A percentile compares a stretch with the other conserved stretches of the same genome.
Conservation (phyloP, 2,113 vertebrate genomes). For the Antennarius striatus region DNA sequence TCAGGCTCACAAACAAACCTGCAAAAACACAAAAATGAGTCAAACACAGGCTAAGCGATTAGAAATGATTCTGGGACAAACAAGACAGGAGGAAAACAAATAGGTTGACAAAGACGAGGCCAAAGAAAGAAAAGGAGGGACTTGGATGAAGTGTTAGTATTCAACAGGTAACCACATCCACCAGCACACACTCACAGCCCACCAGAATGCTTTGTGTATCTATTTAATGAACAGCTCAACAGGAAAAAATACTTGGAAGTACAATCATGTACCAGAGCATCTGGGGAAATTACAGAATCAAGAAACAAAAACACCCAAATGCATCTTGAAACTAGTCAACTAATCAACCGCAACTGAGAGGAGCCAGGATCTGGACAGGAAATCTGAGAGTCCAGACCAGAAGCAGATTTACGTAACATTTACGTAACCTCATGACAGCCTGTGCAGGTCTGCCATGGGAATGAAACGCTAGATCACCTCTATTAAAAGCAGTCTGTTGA, state of each 20-base stretch:
- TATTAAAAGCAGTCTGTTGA: slow-evolving; percentile 23
- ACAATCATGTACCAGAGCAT: slow-evolving; percentile 43
- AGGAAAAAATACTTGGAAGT: slow-evolving; percentile 72
- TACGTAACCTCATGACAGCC: slow-evolving; percentile 45
- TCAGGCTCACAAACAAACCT: slow-evolving; percentile 34
- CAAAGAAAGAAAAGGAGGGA: slow-evolving; percentile 25
- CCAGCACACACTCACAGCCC: slow-evolving; percentile 6
- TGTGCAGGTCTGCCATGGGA: slow-evolving; percentile 12
- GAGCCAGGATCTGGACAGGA: slow-evolving; percentile 1
- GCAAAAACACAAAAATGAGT: slow-evolving; percentile 48
- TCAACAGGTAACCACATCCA: slow-evolving; percentile 29
- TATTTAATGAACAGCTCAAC: slow-evolving; percentile 13
- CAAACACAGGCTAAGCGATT: slow-evolving; percentile 31
- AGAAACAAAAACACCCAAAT: slow-evolving; percentile 41
- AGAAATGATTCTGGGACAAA: slow-evolving; percentile 25
- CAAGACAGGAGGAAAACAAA: slow-evolving; percentile 45
- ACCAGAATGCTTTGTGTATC: slow-evolving; percentile 29
- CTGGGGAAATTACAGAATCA: slow-evolving; percentile 33
- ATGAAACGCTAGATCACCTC: slow-evolving; percentile 14
- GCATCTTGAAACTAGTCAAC: slow-evolving; percentile 7
- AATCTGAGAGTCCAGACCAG: slow-evolving; percentile 1
- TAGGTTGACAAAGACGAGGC: slow-evolving; percentile 4
- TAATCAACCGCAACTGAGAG: slow-evolving; percentile 34
- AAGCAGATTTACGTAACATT: slow-evolving; percentile 28
- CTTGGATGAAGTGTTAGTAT: slow-evolving; percentile 7